Evolutionary conservation across 2,797 vertebrate genomes (phyloP).

Genomic region (Sphaeramia orbicularis): DNA sequence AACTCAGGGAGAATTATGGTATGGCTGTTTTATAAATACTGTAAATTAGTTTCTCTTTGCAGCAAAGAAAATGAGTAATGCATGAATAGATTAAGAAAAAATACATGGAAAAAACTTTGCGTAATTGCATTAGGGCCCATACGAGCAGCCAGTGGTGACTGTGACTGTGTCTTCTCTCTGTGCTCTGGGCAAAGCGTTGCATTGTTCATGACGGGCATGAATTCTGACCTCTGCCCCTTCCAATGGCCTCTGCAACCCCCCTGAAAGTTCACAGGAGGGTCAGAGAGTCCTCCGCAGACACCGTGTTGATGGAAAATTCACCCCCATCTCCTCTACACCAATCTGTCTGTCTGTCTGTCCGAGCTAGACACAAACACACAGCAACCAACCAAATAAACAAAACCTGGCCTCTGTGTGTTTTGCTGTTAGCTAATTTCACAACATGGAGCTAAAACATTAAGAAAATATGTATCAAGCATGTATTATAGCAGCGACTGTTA

Average conservation of each 20-base stretch:
- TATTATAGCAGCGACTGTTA: neutral
- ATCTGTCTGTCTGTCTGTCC: constrained; percentile 62
- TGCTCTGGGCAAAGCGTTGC: constrained; percentile 85
- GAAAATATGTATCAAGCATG: neutral
- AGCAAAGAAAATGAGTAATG: constrained; percentile 9
- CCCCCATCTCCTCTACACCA: constrained; percentile 53
- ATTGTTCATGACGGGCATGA: constrained; percentile 93
- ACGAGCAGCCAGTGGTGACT: constrained; percentile 67
- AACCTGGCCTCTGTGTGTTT: constrained; percentile 49
- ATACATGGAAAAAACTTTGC: constrained; percentile 37
- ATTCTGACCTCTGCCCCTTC: constrained; percentile 91
- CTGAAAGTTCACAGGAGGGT: constrained; percentile 94
- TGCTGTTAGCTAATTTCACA: constrained; percentile 2
- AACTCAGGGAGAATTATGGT: neutral
- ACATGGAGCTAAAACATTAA: constrained; percentile 4
- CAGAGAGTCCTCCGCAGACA: constrained; percentile 87
- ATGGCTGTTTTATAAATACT: constrained; percentile 7
- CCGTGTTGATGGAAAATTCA: constrained; percentile 79
- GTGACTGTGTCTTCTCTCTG: constrained; percentile 81
- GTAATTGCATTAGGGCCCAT: constrained; percentile 60
- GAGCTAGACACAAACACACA: constrained; percentile 56
- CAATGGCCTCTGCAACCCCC: constrained; percentile 89
- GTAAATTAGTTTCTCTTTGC: constrained; percentile 12
- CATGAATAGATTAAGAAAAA: neutral
- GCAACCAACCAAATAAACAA: constrained; percentile 56